Evolutionary conservation across 2,797 vertebrate species (phyloP), one percentile per base, ranked within the genome.

Genomic region (Pipistrellus nathusii): DNA sequence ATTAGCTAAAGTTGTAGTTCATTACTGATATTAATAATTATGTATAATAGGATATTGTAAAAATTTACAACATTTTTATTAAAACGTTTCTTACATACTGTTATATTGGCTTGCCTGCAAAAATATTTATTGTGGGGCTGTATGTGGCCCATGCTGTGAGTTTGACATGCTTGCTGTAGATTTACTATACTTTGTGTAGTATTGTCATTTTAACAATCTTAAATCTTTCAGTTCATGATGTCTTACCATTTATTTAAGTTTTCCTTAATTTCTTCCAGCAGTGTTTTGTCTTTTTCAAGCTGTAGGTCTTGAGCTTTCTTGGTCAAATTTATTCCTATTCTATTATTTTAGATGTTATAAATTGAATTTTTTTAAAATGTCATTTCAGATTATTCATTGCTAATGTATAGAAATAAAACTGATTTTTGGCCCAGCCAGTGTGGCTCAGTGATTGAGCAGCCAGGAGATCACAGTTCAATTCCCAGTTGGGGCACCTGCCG

Each of bases 361-460:
- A 38, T 66, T 17, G 18, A 62, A 80, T 88, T 66, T 44, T 88
- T 87, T 91, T 25, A 51, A 44, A 94, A 94, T 88, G 66, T 88
- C 78, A 51, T 73, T 88, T 84, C 20, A 27, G 14, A 48, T 68
- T 88, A 51, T 91, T 88, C 44, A 75, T 62, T 81, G 57, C 30
- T 59, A 48, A 3, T 38, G 2, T 59, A n/a, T 66, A 91, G 13
- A 90, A 76, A 78, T 53, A 71, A 12, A 90, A n/a, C 30, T 53
- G 30, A 62, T 21, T 82, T 95, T 90, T 38, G 53, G 25, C 57
- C 57, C 11, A 27, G 57, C 23, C 57, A 59, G 10, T 59, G 57
- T 59, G 23, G 23, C 25, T 59, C 25, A 27, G 25, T 59, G 57
- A 27, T 25, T 59, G 57, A 25, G 10, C 57, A 59, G 25, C 57